phyloP scores from a whole-genome alignment of 2,888 invertebrate genomes.

The Trichogramma evanescens region DNA sequence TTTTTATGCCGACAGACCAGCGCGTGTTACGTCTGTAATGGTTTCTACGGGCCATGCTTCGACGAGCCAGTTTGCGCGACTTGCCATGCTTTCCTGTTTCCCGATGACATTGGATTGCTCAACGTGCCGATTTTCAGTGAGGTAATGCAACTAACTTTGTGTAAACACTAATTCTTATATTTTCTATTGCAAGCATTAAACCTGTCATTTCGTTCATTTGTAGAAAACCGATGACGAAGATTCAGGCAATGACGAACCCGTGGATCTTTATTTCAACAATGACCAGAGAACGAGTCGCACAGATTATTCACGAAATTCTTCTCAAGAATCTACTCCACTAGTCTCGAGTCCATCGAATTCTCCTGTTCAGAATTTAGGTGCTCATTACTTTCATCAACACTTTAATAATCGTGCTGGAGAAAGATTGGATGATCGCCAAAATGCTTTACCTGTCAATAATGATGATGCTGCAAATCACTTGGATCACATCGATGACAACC shows the following conservation, averaged over 20 bases:
- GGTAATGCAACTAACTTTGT: slow-evolving; percentile 28
- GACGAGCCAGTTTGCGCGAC: slow-evolving; percentile 86
- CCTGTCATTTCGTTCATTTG: neutral
- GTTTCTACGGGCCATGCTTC: slow-evolving; percentile 86
- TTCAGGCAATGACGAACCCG: slow-evolving; percentile 91
- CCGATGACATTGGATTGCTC: slow-evolving; percentile 60
- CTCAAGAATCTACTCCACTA: slow-evolving; percentile 30
- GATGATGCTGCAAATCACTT: slow-evolving; percentile 18
- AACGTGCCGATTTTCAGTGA: slow-evolving; percentile 47
- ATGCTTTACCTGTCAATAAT: slow-evolving; percentile 6
- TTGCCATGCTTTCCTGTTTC: slow-evolving; percentile 88
- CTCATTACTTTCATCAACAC: slow-evolving; percentile 19
- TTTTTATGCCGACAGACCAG: slow-evolving; percentile 52
- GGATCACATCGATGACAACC: slow-evolving; percentile 21
- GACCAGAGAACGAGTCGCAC: slow-evolving; percentile 48
- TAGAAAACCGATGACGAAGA: slow-evolving; percentile 81
- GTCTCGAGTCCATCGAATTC: slow-evolving; percentile 23
- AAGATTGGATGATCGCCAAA: neutral
- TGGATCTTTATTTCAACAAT: slow-evolving; percentile 58
- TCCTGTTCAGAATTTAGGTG: slow-evolving; percentile 21
- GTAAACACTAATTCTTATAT: no score
- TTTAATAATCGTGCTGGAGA: slow-evolving; percentile 10
- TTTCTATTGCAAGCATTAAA: no score
- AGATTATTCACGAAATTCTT: slow-evolving; percentile 30
- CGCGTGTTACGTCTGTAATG: slow-evolving; percentile 77